These are phyloP conservation scores for Hybognathus amarus DNA, from an alignment of 2,797 vertebrate species.

Conservation along the genomic window DNA sequence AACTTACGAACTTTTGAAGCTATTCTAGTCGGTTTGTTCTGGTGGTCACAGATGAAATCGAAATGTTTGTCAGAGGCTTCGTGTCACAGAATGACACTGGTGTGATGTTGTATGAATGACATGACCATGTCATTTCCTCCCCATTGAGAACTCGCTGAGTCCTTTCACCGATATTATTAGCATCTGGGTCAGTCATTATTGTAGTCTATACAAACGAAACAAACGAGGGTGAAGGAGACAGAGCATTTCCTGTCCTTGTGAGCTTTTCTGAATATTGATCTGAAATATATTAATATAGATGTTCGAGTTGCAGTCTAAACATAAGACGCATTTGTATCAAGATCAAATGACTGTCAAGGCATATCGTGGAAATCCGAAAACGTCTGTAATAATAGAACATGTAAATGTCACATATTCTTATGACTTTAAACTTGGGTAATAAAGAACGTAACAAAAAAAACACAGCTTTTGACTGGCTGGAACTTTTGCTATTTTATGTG, in stretches of 20 bases:
- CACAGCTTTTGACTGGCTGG: constrained; percentile 68
- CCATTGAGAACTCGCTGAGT: constrained; percentile 46
- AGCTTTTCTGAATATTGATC: constrained; percentile 62
- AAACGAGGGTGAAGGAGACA: constrained; percentile 60
- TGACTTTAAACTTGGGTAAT: constrained; percentile 73
- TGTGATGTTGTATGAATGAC: constrained; percentile 58
- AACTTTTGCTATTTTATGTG: constrained; percentile 76
- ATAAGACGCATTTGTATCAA: background rate
- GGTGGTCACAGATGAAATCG: constrained; percentile 39
- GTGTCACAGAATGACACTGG: constrained; percentile 46
- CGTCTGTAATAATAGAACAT: background rate
- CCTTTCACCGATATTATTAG: constrained; percentile 61
- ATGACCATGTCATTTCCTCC: constrained; percentile 54
- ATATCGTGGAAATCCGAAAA: constrained; percentile 12
- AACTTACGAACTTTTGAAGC: constrained; percentile 38
- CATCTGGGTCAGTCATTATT: constrained; percentile 61
- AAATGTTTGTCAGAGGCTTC: constrained; percentile 39
- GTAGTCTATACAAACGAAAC: constrained; percentile 76
- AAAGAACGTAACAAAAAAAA: constrained; percentile 71
- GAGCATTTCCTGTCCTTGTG: constrained; percentile 74
- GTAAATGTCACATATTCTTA: constrained; percentile 77
- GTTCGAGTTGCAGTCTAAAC: constrained; percentile 32
- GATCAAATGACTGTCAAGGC: constrained; percentile 17
- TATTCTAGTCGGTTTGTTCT: constrained; percentile 27
- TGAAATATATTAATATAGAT: constrained; percentile 63